phyloP scores from a whole-genome alignment of 1,140 invertebrate genomes.

The Hydropsyche tenuis region DNA sequence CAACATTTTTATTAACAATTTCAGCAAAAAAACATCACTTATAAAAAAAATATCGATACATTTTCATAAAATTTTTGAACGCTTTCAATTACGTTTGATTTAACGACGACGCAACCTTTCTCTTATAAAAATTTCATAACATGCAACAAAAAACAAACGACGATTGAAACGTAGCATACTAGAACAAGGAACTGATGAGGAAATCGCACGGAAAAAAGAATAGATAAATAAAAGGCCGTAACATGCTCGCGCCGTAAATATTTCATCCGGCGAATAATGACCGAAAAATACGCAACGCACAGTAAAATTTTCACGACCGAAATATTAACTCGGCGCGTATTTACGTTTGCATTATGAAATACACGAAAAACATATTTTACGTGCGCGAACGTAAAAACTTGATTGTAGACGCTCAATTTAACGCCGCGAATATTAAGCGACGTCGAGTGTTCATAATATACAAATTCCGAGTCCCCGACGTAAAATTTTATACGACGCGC shows the following conservation, averaged over 20 bases:
- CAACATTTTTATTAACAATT: too few species aligned
- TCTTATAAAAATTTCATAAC: too few species aligned
- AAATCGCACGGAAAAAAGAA: too few species aligned
- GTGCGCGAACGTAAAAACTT: conserved; percentile 11
- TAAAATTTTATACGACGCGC: conserved; percentile 7
- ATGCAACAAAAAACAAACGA: too few species aligned
- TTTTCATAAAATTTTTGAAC: too few species aligned
- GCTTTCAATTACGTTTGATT: too few species aligned
- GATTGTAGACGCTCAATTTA: conserved; percentile 21
- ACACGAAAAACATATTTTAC: neutral
- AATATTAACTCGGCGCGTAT: neutral
- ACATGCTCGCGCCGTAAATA: neutral
- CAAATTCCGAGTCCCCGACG: neutral
- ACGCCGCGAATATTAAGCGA: neutral
- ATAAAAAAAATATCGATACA: too few species aligned
- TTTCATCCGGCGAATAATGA: neutral
- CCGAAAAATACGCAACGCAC: conserved; percentile 3
- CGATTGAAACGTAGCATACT: too few species aligned
- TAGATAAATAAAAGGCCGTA: too few species aligned
- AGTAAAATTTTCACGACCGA: conserved; percentile 19
- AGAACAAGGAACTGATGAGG: too few species aligned
- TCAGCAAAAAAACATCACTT: too few species aligned
- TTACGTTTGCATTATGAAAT: neutral
- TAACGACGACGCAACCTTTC: too few species aligned
- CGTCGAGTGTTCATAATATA: conserved; percentile 11